Percentiles rank a stretch among this genome's conserved stretches.
These are phyloP conservation scores for Spisula subtruncata DNA, from an alignment of 2,888 invertebrate species.

Conservation along the genomic window DNA sequence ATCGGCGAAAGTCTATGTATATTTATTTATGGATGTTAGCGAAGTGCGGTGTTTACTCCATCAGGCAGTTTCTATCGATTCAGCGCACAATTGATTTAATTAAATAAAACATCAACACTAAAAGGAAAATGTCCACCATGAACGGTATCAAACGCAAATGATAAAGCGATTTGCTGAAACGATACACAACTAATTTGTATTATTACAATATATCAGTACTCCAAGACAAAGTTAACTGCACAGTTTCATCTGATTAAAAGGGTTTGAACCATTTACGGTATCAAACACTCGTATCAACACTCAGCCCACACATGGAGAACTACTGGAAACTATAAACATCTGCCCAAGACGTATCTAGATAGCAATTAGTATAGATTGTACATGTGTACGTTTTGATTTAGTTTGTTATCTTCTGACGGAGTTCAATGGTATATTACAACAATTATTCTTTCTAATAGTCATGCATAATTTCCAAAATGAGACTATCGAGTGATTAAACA, in stretches of 20 bases:
- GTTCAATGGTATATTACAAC: too few relatives aligned
- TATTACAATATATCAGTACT: neutral
- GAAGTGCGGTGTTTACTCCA: neutral
- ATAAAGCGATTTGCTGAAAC: neutral
- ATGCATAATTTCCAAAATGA: too few relatives aligned
- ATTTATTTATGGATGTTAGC: neutral
- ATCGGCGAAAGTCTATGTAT: too few relatives aligned
- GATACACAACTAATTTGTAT: neutral
- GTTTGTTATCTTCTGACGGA: too few relatives aligned
- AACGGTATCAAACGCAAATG: neutral
- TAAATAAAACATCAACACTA: neutral
- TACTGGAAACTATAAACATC: neutral
- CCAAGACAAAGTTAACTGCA: neutral
- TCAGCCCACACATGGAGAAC: neutral
- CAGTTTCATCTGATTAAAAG: neutral
- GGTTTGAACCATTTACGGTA: too few relatives aligned
- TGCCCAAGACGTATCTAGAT: too few relatives aligned
- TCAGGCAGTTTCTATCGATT: neutral
- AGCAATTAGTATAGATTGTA: too few relatives aligned
- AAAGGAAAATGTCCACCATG: neutral
- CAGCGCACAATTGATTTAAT: neutral
- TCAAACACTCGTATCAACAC: too few relatives aligned
- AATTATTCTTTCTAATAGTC: too few relatives aligned
- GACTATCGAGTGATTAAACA: too few relatives aligned
- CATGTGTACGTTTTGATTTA: too few relatives aligned